Base-by-base conservation (phyloP, 2,113 vertebrate genomes). In the Laterallus jamaicensis region DNA sequence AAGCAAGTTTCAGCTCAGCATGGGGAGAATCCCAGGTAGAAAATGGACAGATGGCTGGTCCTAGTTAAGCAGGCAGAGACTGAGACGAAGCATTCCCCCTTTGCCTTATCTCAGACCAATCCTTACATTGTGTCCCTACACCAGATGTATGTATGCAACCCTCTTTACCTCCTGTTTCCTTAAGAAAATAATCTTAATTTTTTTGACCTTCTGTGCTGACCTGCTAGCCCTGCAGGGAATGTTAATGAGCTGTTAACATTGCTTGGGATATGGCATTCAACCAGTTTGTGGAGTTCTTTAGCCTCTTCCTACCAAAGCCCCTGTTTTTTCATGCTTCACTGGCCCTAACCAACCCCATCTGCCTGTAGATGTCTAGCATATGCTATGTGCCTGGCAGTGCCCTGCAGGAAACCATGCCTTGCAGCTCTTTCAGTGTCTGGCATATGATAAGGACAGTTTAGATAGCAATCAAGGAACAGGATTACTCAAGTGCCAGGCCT, bases 1-100 rank as follows among this genome's bases (percentile, higher is more conserved):
- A 94, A 93, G 95, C 95, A 92, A 96, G 93, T 96, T 98, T 97
- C 97, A 96, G 95, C 94, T 95, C 96, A 96, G 96, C 97, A 96
- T 97, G 96, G 91, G 94, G 94, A 98, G 97, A 98, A 96, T 96
- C 94, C 96, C 97, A 98, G 98, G 98, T 97, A 98, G 97, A 49
- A 97, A 96, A 94, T 39, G 83, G 96, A 97, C 94, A 98, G 96
- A 98, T 97, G 96, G 96, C 92, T 96, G 85, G 92, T 94, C 92
- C 92, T 94, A 89, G 87, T 94, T 98, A 98, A 95, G 97, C 96
- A 95, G 75, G 91, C 94, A 93, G 86, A 83, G 90, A 20, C 70
- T 44, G 79, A 86, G 87, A 88, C 2, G 62, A 95, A 94, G 95
- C 92, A 55, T 82, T 88, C 94, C 97, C 97, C 88, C 94, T 97